These are phyloP conservation scores for Ivindomyrus marchei DNA, from an alignment of 2,113 vertebrate genomes.

Conservation along the genomic window DNA sequence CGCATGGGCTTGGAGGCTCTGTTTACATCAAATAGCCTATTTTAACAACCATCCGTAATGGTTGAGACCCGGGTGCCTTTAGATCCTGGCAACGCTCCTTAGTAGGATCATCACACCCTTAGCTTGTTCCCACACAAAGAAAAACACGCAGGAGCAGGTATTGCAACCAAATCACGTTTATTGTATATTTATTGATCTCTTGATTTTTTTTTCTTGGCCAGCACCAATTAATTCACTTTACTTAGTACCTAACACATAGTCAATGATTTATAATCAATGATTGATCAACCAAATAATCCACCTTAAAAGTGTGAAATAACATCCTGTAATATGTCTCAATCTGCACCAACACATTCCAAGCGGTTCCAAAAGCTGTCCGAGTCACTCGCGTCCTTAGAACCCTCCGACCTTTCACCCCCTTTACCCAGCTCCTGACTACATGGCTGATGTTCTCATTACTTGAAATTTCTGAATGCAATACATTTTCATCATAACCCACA, in stretches of 20 bases:
- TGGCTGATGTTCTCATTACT: background rate
- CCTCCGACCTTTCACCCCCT: background rate
- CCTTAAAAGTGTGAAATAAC: background rate
- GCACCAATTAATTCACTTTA: background rate
- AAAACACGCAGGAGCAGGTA: background rate
- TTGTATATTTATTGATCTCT: background rate
- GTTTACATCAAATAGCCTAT: background rate
- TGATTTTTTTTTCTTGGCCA: background rate
- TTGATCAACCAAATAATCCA: background rate
- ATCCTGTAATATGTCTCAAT: background rate
- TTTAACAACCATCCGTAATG: background rate
- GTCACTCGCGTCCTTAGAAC: background rate
- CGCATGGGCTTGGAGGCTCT: background rate
- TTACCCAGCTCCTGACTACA: background rate
- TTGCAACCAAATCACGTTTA: background rate
- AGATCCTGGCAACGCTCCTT: background rate
- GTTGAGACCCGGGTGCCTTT: background rate
- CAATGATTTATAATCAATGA: background rate
- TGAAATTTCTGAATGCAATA: background rate
- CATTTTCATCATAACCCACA: background rate
- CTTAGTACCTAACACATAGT: background rate
- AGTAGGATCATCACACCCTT: background rate
- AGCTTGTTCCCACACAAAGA: background rate
- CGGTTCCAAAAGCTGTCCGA: background rate
- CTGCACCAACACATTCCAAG: background rate